These are phyloP conservation scores for Limnephilus lunatus DNA, from an alignment of 2,888 invertebrate genomes.

Conservation along the genomic window DNA sequence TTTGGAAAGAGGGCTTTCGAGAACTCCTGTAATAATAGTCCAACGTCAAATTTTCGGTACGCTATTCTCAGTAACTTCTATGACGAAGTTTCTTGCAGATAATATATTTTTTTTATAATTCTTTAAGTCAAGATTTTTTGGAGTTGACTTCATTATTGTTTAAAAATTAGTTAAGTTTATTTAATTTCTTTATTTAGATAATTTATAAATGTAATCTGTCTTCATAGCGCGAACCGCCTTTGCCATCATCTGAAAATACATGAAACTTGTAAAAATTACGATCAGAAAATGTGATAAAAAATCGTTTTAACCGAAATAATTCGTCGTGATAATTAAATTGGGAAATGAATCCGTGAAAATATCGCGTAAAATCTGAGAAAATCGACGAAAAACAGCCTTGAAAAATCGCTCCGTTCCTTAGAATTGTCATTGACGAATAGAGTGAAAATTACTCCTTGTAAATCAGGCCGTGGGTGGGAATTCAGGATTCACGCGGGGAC, in stretches of 20 bases:
- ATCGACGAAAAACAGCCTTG: neutral
- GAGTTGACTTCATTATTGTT: too few relatives aligned
- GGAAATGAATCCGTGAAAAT: neutral
- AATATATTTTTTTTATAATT: too few relatives aligned
- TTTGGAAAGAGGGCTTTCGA: too few relatives aligned
- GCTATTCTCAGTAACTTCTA: too few relatives aligned
- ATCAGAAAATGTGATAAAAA: neutral
- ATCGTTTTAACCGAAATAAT: neutral
- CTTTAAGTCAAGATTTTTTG: too few relatives aligned
- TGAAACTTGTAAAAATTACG: neutral
- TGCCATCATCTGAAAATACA: neutral
- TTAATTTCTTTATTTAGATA: neutral
- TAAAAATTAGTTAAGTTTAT: too few relatives aligned
- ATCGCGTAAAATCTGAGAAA: neutral
- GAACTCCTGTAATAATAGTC: too few relatives aligned
- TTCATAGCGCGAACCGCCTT: neutral
- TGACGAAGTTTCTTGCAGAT: too few relatives aligned
- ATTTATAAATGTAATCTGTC: neutral
- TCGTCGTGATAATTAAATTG: neutral
- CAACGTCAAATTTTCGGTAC: too few relatives aligned
- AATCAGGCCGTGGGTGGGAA: neutral
- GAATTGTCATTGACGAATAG: slow-evolving; percentile 2
- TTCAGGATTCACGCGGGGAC: neutral
- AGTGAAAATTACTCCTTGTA: neutral
- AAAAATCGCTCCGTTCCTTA: neutral